phyloP scores from a whole-genome alignment of 2,113 vertebrate species.

The Phyllostomus discolor region DNA sequence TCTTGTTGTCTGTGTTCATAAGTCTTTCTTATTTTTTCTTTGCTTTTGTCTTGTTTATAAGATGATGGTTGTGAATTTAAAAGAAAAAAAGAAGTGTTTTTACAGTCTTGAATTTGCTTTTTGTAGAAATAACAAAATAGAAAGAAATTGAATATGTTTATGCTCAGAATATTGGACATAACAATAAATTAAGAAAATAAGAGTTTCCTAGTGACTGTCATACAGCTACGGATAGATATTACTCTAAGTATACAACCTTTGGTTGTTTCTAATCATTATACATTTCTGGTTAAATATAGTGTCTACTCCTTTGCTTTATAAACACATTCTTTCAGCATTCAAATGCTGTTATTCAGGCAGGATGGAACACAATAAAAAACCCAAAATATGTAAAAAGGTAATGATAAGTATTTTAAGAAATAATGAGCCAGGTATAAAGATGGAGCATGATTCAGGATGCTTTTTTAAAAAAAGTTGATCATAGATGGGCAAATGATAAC shows the following conservation, averaged over 20 bases:
- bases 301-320: neutral
- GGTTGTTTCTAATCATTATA: neutral
- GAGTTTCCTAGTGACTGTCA: neutral
- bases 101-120: neutral
- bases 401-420: neutral
- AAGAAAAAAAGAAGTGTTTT: neutral
- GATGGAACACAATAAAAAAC: neutral
- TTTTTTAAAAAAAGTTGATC: neutral
- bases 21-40: too few species aligned
- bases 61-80: neutral
- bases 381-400: neutral
- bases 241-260: neutral
- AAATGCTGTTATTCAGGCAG: neutral
- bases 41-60: neutral
- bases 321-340: neutral
- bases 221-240: neutral
- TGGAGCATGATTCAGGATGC: neutral
- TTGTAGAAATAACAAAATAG: neutral
- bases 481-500: neutral
- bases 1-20: too few species aligned
- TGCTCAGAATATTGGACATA: neutral
- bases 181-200: neutral
- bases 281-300: neutral
- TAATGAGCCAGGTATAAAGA: neutral
- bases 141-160: neutral